Evolutionary conservation across 2,888 invertebrate genomes (phyloP), one percentile per base, ranked within the genome.

Genomic region (Muscina levida): DNA sequence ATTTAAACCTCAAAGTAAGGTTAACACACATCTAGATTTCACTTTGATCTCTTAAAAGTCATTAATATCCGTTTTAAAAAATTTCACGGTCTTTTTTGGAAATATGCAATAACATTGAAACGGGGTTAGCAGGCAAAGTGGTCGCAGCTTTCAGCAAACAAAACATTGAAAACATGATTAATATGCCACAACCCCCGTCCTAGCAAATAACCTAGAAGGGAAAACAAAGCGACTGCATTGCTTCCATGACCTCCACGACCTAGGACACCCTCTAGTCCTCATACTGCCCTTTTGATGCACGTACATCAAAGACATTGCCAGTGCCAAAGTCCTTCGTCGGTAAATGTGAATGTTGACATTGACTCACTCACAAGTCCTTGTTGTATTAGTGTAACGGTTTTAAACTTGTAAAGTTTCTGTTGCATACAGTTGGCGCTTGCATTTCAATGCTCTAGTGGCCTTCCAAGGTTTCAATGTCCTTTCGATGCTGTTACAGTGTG

Each of bases 391-490:
- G 51, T 53, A 68, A 51, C 2, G 11, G 51, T 31, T 31, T 19
- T 31, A 31, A 31, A 8, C 31, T 31, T 31, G 31, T 31, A 31
- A 31, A 8, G 31, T 31, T 31, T 31, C 8, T 31, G 31, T 31
- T 31, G 31, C 8, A 31, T 31, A 31, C 31, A 5, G 3, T 31
- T 31, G 31, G n/a, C n/a, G n/a, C 37, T 53, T 68, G 48, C 39
- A 42, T 62, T 62, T 42, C 62, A 68, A 68, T 53, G 67, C 67
- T n/a, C n/a, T 39, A 68, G 37, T 68, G 39, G 67, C 53, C 67
- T 51, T 53, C 22, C 67, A 17, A 26, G 15, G 31, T 31, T n/a
- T n/a, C 6, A 11, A 24, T 17, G 26, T 5, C 3, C 66, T 39
- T 68, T 53, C 37, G 51, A 39, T 51, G 48, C 51, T 11, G 48